A percentile compares a stretch with the other conserved stretches of the same genome.
Conservation (phyloP, 1,140 invertebrate genomes). For the Bombus fervidus region DNA sequence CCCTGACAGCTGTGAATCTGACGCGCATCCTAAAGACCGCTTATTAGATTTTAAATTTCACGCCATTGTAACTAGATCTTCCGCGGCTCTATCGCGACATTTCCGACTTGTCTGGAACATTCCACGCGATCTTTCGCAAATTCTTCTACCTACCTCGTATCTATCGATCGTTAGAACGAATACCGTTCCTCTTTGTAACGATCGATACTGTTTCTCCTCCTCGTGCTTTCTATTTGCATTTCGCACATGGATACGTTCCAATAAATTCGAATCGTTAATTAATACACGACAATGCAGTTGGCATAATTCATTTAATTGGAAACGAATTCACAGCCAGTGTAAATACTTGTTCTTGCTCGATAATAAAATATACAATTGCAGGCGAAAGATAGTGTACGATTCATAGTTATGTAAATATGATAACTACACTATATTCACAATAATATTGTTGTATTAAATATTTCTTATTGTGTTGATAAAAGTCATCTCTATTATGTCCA, state of each 20-base stretch:
- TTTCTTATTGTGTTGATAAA: too few relatives aligned
- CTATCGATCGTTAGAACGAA: background rate
- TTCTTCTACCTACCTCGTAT: background rate
- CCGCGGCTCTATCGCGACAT: background rate
- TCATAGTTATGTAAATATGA: too few relatives aligned
- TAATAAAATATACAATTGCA: background rate
- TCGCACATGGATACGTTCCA: background rate
- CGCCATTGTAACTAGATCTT: background rate
- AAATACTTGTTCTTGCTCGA: background rate
- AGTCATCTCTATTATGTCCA: too few relatives aligned
- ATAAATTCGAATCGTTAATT: background rate
- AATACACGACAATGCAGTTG: background rate
- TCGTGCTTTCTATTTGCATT: background rate
- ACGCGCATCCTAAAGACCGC: background rate
- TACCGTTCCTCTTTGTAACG: background rate
- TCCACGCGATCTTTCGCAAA: background rate
- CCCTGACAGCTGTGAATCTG: background rate
- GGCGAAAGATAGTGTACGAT: too few relatives aligned
- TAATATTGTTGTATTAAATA: too few relatives aligned
- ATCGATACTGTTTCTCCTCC: background rate
- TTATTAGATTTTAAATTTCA: slow-evolving; percentile 51
- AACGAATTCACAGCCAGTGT: background rate
- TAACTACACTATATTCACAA: too few relatives aligned
- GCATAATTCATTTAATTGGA: background rate
- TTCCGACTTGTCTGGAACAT: background rate